Percentiles rank a stretch among this genome's conserved stretches.
Conservation (phyloP, 1,140 invertebrate species). For the Drosophila serrata region DNA sequence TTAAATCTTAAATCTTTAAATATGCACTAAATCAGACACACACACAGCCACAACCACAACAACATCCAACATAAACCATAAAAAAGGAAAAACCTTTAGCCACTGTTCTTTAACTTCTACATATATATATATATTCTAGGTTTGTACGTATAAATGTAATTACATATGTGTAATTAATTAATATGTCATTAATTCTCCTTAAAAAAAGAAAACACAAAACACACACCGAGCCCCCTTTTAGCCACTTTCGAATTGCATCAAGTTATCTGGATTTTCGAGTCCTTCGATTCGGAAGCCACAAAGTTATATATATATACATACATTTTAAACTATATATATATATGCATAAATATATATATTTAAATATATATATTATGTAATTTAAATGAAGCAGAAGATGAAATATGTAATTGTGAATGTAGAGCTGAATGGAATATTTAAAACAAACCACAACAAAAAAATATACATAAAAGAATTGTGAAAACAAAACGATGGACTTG, state of each 20-base stretch:
- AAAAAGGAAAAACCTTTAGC: slow-evolving; percentile 58
- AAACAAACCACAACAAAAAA: slow-evolving; percentile 49
- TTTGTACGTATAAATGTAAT: slow-evolving; percentile 71
- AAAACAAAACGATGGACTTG: slow-evolving; percentile 26
- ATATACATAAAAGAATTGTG: slow-evolving; percentile 71
- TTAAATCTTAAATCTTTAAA: slow-evolving; percentile 75
- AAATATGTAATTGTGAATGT: slow-evolving; percentile 84
- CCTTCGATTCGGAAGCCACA: slow-evolving; percentile 39
- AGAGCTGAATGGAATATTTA: slow-evolving; percentile 81
- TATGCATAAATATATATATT: slow-evolving; percentile 72
- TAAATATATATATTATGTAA: slow-evolving; percentile 70
- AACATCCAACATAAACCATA: slow-evolving; percentile 53
- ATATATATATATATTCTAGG: slow-evolving; percentile 57
- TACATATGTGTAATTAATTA: slow-evolving; percentile 48
- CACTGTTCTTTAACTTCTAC: slow-evolving; percentile 55
- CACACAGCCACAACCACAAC: slow-evolving; percentile 38
- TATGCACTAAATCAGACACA: slow-evolving; percentile 63
- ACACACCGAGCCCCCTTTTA: slow-evolving; percentile 28
- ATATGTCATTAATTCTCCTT: slow-evolving; percentile 24
- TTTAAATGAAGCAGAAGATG: slow-evolving; percentile 56
- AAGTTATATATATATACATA: slow-evolving; percentile 76
- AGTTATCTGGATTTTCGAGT: slow-evolving; percentile 50
- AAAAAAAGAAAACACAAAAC: slow-evolving; percentile 28
- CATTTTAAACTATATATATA: slow-evolving; percentile 74
- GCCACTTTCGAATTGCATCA: slow-evolving; percentile 52